Percentiles rank a stretch among this genome's conserved stretches.
phyloP scores from a whole-genome alignment of 2,113 vertebrate species.

The Heterotis niloticus region DNA sequence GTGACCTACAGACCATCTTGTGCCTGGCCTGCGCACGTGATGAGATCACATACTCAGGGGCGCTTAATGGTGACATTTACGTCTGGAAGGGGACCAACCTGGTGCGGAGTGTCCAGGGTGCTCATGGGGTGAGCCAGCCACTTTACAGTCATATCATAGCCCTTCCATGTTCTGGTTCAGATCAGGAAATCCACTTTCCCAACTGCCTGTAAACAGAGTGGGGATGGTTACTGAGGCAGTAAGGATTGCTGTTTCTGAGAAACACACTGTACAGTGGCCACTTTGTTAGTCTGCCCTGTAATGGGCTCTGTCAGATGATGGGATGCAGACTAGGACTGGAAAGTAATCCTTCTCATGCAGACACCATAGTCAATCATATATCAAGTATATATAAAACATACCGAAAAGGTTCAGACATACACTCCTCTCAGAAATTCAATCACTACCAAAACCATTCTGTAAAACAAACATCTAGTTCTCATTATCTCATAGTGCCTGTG shows the following conservation, averaged over 20 bases:
- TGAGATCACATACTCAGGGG: conserved; percentile 94
- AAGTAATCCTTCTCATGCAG: too few relatives aligned
- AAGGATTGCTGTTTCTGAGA: not conserved
- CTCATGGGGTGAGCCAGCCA: conserved; percentile 80
- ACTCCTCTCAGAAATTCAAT: too few relatives aligned
- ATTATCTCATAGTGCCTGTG: not conserved
- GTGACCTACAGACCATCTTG: conserved; percentile 96
- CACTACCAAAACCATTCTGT: too few relatives aligned
- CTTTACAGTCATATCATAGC: not conserved
- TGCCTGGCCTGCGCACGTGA: conserved; percentile 94
- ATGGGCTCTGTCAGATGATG: conserved; percentile 10
- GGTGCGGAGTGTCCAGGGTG: conserved; percentile 87
- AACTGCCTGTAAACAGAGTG: not conserved
- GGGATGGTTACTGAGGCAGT: not conserved
- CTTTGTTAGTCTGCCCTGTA: not conserved
- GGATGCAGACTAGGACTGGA: not conserved
- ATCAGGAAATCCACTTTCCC: not conserved
- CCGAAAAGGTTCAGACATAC: too few relatives aligned
- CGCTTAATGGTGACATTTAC: conserved; percentile 93
- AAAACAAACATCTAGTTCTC: too few relatives aligned
- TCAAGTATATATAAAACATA: too few relatives aligned
- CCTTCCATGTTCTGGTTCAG: too few relatives aligned
- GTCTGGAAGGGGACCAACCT: conserved; percentile 96
- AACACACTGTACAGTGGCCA: not conserved
- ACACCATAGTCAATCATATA: too few relatives aligned